Conservation (phyloP, 1,140 invertebrate species). For the Yoshiicerus persimilis region DNA sequence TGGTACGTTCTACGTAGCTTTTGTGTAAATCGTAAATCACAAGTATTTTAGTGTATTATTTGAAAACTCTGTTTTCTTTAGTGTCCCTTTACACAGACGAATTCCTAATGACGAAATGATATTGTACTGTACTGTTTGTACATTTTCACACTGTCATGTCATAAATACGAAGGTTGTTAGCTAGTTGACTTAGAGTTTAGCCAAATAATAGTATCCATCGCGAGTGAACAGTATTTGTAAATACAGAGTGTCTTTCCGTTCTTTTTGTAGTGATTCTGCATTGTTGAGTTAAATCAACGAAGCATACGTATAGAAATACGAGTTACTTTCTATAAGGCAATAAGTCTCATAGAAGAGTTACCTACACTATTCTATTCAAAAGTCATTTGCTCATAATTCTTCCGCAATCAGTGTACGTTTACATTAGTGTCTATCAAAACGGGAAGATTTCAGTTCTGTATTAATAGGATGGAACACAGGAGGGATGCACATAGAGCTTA, state of each 20-base stretch:
- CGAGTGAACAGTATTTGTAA: background rate
- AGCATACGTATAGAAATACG: background rate
- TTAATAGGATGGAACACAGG: background rate
- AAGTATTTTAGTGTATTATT: background rate
- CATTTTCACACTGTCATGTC: too few relatives aligned
- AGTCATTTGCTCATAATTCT: background rate
- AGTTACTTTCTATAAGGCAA: background rate
- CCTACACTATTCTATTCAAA: background rate
- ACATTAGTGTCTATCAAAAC: too few relatives aligned
- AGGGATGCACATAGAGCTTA: background rate
- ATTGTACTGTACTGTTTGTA: background rate
- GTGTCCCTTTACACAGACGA: background rate
- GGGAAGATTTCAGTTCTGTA: background rate
- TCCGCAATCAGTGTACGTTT: background rate
- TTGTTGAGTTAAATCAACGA: background rate
- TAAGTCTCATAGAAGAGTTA: background rate
- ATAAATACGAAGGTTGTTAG: background rate
- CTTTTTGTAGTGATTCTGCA: background rate
- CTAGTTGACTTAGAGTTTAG: background rate
- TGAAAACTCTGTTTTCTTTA: too few relatives aligned
- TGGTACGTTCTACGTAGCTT: too few relatives aligned
- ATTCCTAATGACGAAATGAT: background rate
- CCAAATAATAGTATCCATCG: background rate
- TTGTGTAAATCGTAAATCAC: too few relatives aligned
- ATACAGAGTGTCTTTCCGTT: background rate